Percentiles rank a stretch among this genome's conserved stretches.
Conservation (phyloP, 1,140 invertebrate genomes). For the Drosophila punjabiensis region DNA sequence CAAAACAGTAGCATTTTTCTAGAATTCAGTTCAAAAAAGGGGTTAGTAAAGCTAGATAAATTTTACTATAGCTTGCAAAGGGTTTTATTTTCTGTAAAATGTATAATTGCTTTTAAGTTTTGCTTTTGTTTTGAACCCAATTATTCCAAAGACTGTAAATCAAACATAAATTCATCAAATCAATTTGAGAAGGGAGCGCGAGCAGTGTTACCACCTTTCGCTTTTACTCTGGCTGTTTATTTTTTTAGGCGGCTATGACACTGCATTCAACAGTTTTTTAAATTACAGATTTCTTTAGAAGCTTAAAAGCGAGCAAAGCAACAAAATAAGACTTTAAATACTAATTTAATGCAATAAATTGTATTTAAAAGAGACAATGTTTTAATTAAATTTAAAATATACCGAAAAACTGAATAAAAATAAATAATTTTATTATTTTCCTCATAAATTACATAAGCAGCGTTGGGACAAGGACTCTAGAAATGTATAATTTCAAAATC, state of each 20-base stretch:
- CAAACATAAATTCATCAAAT: neutral
- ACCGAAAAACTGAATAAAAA: too few species aligned
- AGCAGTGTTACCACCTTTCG: neutral
- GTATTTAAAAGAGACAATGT: too few species aligned
- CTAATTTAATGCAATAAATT: too few species aligned
- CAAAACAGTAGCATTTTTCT: neutral
- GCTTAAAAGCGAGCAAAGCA: neutral
- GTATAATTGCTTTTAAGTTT: neutral
- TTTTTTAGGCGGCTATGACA: neutral
- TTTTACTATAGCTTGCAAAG: neutral
- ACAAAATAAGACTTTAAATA: too few species aligned
- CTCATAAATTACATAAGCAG: too few species aligned
- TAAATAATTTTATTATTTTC: too few species aligned
- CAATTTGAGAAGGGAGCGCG: neutral
- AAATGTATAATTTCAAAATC: too few species aligned
- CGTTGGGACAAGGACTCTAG: too few species aligned
- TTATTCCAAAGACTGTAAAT: neutral
- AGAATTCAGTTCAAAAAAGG: neutral
- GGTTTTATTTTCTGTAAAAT: neutral
- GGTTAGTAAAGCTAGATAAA: neutral
- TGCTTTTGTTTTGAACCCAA: neutral
- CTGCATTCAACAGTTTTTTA: neutral
- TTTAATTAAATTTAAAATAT: too few species aligned
- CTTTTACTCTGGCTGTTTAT: slow-evolving; percentile 9
- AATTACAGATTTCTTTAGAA: neutral